phyloP scores from a whole-genome alignment of 2,888 invertebrate genomes.

The Oscheius sp. region DNA sequence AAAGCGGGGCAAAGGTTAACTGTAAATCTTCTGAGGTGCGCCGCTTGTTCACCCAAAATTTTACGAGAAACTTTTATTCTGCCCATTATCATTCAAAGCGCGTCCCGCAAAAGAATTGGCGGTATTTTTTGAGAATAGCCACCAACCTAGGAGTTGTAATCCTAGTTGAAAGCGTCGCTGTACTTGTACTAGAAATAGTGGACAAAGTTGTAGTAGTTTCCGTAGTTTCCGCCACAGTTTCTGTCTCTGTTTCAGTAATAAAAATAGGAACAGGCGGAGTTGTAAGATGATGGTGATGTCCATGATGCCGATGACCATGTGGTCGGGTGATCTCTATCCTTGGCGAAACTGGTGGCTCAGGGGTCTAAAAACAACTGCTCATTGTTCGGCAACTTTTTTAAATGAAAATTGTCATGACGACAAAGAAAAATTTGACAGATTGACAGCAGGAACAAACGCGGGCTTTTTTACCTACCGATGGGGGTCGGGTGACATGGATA shows the following conservation, averaged over 20 bases:
- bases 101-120: no score
- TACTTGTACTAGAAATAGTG: not conserved
- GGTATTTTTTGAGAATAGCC: no score
- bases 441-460: not conserved
- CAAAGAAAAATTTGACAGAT: constrained; percentile 87
- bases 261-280: constrained; percentile 3
- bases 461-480: constrained; percentile 6
- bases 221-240: constrained; percentile 26
- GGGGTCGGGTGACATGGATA: constrained; percentile 21
- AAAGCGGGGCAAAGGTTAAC: no score
- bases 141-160: constrained; percentile 34
- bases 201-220: not conserved
- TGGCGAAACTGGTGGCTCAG: not conserved
- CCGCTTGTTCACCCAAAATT: no score
- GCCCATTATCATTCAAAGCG: no score
- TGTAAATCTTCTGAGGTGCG: no score
- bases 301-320: constrained; percentile 38
- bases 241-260: not conserved
- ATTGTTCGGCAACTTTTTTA: constrained; percentile 87
- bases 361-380: not conserved
- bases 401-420: constrained; percentile 95
- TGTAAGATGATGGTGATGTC: constrained; percentile 38
- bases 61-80: no score
- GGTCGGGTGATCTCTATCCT: constrained; percentile 38
- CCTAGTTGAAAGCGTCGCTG: constrained; percentile 22